These are phyloP conservation scores for Cryptocephalus moraei DNA, from an alignment of 2,888 invertebrate genomes.

Conservation along the genomic window DNA sequence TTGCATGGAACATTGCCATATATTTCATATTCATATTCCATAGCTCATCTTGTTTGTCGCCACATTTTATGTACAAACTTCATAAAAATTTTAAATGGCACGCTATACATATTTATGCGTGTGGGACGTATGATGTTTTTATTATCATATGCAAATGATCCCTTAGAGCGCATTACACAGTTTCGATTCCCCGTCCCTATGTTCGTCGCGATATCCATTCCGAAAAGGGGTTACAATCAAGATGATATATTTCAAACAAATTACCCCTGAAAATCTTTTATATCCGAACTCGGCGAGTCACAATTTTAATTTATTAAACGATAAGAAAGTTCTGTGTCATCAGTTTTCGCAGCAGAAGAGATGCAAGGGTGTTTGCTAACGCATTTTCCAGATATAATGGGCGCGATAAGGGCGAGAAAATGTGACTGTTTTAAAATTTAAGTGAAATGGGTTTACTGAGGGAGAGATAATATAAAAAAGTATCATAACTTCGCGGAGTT, in stretches of 20 bases:
- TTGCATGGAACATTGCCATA: no score
- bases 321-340: constrained; percentile 38
- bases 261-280: constrained; percentile 10
- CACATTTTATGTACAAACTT: no score
- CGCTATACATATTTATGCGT: no score
- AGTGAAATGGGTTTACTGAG: constrained; percentile 38
- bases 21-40: no score
- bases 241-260: constrained; percentile 1
- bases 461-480: constrained; percentile 34
- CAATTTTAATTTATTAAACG: constrained; percentile 31
- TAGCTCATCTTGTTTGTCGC: no score
- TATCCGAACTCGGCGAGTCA: constrained; percentile 8
- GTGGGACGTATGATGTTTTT: no score
- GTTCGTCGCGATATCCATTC: no score
- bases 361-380: constrained; percentile 31
- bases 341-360: constrained; percentile 31
- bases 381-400: constrained; percentile 36
- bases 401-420: constrained; percentile 35
- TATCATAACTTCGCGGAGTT: constrained; percentile 33
- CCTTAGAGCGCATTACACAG: no score
- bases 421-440: constrained; percentile 40
- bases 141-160: no score
- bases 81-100: no score
- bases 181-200: no score
- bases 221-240: constrained; percentile 2